Percentiles rank a stretch among this genome's conserved stretches.
Conservation (phyloP, 2,113 vertebrate species). For the Cyanocitta stelleri region DNA sequence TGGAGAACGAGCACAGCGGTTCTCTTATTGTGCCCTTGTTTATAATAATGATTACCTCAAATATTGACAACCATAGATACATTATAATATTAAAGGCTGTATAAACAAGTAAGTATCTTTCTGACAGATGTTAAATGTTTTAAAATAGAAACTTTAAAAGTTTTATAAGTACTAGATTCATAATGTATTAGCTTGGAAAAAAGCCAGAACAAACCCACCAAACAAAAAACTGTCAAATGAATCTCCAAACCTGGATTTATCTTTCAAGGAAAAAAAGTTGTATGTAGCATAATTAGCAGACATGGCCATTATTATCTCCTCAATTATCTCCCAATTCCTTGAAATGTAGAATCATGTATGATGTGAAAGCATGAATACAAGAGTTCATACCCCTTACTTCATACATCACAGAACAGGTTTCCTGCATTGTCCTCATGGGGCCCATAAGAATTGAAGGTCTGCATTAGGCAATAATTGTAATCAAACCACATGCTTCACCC, state of each 20-base stretch:
- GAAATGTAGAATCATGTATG: not conserved
- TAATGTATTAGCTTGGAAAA: not conserved
- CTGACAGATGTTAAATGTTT: not conserved
- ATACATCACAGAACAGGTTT: not conserved
- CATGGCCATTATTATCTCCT: not conserved
- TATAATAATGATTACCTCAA: not conserved
- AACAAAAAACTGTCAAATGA: not conserved
- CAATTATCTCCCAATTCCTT: not conserved
- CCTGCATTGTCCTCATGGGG: not conserved
- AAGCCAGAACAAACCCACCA: not conserved
- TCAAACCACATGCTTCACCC: not conserved
- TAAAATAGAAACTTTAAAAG: not conserved
- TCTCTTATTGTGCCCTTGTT: not conserved
- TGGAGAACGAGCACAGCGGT: not conserved
- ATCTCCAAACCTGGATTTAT: not conserved
- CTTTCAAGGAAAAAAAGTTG: not conserved
- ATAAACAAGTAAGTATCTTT: not conserved
- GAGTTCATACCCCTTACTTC: not conserved
- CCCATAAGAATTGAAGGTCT: not conserved
- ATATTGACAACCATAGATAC: not conserved
- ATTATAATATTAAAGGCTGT: not conserved
- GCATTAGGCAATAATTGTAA: not conserved
- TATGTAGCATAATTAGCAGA: not conserved
- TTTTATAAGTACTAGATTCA: not conserved
- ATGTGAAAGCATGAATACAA: not conserved